A percentile compares a stretch with the other conserved stretches of the same genome.
Evolutionary conservation across 2,797 vertebrate genomes (phyloP).

Genomic region (Smutsia temminckii): DNA sequence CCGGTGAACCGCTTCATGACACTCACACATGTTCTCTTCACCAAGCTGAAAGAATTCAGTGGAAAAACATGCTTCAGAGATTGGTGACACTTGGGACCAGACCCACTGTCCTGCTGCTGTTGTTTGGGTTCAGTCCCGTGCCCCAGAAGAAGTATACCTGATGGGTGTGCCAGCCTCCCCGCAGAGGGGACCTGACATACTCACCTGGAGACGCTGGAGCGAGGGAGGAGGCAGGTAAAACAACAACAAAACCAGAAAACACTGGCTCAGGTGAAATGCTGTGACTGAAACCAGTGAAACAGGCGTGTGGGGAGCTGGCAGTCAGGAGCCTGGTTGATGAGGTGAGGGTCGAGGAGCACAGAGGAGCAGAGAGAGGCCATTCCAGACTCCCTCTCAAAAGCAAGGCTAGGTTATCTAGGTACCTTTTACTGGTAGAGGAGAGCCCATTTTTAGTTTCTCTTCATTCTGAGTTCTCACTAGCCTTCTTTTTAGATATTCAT

Average conservation of each 20-base stretch:
- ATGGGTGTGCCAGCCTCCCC: too few species aligned
- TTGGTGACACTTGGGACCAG: not conserved
- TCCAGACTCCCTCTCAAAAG: not conserved
- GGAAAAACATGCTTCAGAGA: not conserved
- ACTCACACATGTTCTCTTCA: not conserved
- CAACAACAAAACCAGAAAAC: not conserved
- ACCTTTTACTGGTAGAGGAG: not conserved
- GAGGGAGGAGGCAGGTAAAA: not conserved
- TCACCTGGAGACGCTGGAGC: not conserved
- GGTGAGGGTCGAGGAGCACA: not conserved
- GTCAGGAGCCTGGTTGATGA: too few species aligned
- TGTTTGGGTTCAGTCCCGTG: not conserved
- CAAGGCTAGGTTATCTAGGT: not conserved
- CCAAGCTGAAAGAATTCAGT: not conserved
- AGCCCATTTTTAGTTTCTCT: not conserved
- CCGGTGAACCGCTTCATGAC: rapidly evolving
- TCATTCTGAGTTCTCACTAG: not conserved
- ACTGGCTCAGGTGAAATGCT: not conserved
- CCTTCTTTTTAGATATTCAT: not conserved
- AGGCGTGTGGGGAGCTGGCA: not conserved
- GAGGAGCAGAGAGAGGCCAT: rapidly evolving
- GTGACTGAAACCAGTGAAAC: not conserved
- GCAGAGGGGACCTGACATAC: not conserved
- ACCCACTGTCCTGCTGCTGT: not conserved
- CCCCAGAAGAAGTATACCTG: not conserved